phyloP scores from a whole-genome alignment of 2,113 vertebrate genomes.

The Lagopus leucura region DNA sequence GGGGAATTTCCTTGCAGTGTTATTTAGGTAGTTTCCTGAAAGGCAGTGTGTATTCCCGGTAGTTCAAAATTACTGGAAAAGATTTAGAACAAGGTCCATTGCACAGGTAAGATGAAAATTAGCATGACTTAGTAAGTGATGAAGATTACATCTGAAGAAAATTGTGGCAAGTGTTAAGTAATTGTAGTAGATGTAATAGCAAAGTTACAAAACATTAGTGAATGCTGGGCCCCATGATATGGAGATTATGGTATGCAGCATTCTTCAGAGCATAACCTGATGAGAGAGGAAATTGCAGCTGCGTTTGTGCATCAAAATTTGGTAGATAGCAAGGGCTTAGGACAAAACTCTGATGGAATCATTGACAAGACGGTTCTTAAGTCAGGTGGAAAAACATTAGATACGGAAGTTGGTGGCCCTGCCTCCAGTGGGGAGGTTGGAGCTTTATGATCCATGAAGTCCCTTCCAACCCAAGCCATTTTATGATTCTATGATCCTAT shows the following conservation, averaged over 20 bases:
- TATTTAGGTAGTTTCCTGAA: not conserved
- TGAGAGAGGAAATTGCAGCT: not conserved
- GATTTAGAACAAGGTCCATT: not conserved
- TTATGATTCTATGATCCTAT: too few relatives aligned
- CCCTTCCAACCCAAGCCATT: too few relatives aligned
- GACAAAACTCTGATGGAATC: not conserved
- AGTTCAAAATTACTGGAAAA: not conserved
- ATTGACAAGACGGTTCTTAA: not conserved
- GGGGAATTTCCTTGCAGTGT: not conserved
- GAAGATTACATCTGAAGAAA: not conserved
- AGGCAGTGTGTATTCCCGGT: not conserved
- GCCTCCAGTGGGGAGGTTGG: too few relatives aligned
- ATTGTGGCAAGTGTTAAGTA: not conserved
- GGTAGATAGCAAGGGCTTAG: not conserved
- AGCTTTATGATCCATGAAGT: too few relatives aligned
- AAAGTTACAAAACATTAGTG: not conserved
- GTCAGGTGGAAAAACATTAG: not conserved
- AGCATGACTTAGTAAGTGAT: not conserved
- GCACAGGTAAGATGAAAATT: not conserved
- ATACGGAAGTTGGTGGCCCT: too few relatives aligned
- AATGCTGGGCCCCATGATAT: not conserved
- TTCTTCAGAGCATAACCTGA: not conserved
- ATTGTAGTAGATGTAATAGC: not conserved
- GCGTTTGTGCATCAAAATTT: not conserved
- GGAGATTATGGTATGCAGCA: not conserved